Percentiles rank a stretch among this genome's conserved stretches.
Evolutionary conservation across 1,140 invertebrate species (phyloP).

Genomic region (Harpegnathos saltator): DNA sequence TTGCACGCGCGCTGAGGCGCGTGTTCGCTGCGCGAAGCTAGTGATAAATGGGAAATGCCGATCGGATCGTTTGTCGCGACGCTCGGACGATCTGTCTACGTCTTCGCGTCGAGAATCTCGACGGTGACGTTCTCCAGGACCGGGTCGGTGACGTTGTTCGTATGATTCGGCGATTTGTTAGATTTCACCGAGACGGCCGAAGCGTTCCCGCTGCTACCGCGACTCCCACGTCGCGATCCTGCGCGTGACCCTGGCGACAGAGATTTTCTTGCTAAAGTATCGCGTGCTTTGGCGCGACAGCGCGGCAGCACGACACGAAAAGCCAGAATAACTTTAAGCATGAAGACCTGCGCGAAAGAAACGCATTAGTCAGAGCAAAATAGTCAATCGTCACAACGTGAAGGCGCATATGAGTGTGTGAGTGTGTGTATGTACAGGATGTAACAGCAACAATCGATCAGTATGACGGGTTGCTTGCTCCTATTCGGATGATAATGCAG

Average conservation of each 20-base stretch:
- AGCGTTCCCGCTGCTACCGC: slow-evolving; percentile 88
- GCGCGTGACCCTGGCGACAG: slow-evolving; percentile 88
- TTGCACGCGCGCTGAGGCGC: background rate
- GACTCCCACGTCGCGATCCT: slow-evolving; percentile 89
- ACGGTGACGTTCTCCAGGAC: slow-evolving; percentile 87
- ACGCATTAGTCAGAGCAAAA: slow-evolving; percentile 59
- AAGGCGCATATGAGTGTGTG: background rate
- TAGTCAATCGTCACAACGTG: slow-evolving; percentile 53
- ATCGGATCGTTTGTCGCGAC: slow-evolving; percentile 11
- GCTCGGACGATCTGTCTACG: slow-evolving; percentile 75
- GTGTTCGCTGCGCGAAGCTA: slow-evolving; percentile 10
- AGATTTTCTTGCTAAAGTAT: slow-evolving; percentile 82
- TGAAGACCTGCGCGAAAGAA: slow-evolving; percentile 64
- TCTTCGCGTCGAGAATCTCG: slow-evolving; percentile 86
- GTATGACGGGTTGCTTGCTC: too few species aligned
- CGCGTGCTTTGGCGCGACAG: slow-evolving; percentile 71
- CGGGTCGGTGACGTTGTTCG: slow-evolving; percentile 82
- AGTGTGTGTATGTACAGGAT: too few species aligned
- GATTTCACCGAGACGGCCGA: slow-evolving; percentile 87
- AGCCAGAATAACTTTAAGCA: slow-evolving; percentile 70
- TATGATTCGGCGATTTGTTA: slow-evolving; percentile 84
- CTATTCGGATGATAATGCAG: too few species aligned
- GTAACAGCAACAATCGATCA: too few species aligned
- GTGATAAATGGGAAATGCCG: slow-evolving; percentile 25
- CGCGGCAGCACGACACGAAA: slow-evolving; percentile 67